Evolutionary conservation across 1,140 invertebrate species (phyloP).

Genomic region (Helicoverpa armigera): DNA sequence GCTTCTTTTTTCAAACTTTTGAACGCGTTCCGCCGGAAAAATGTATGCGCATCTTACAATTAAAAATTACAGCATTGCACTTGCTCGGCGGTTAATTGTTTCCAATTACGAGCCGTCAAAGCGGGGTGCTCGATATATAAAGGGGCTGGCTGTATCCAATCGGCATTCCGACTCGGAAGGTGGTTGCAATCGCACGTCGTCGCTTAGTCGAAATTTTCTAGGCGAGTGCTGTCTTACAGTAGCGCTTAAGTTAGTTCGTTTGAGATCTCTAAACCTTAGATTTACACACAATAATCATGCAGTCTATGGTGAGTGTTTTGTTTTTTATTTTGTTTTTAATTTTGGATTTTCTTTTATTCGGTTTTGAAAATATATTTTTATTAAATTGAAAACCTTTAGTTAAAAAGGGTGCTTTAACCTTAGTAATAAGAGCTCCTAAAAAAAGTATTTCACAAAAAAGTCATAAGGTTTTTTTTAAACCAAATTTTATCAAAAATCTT

Average conservation of each 20-base stretch:
- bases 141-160: constrained; percentile 68
- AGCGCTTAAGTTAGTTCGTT: constrained; percentile 85
- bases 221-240: constrained; percentile 82
- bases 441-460: no score
- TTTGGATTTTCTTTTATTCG: neutral
- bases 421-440: no score
- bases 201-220: constrained; percentile 84
- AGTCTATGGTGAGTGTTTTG: constrained; percentile 80
- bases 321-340: constrained; percentile 36
- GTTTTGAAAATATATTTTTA: constrained; percentile 1
- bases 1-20: neutral
- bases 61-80: constrained; percentile 78
- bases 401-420: neutral
- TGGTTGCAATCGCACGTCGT: constrained; percentile 75
- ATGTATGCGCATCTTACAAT: constrained; percentile 69
- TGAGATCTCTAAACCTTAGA: constrained; percentile 76
- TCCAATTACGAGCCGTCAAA: constrained; percentile 75
- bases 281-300: constrained; percentile 79
- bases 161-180: constrained; percentile 78
- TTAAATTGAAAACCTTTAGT: neutral
- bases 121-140: constrained; percentile 82
- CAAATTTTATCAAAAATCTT: no score
- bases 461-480: no score
- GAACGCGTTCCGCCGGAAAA: constrained; percentile 57
- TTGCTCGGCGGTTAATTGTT: constrained; percentile 80